Base-by-base conservation (phyloP, 2,797 vertebrate species). In the Trachurus trachurus region DNA sequence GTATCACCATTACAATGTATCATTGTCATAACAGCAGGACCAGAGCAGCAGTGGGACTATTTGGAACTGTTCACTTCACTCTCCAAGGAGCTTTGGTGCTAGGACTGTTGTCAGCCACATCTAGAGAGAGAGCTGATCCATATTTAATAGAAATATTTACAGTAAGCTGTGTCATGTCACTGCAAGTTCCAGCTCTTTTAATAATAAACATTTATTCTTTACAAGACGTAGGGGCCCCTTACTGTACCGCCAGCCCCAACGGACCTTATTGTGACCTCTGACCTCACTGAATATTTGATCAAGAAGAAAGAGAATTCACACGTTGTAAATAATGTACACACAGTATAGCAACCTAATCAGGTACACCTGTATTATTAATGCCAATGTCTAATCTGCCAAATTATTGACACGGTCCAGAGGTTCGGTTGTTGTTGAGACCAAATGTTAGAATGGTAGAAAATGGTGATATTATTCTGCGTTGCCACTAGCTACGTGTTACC, bases 1-100 rank as follows among this genome's bases (percentile, higher is more conserved):
- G 77, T 83, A 89, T 89, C 76, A 75, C 81, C 83, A 87, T 90
- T 87, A 84, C 74, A 76, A 87, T 93, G 69, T 61, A 88, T 93
- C 89, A 91, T 82, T 92, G 90, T 91, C 86, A 81, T 53, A 86
- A 78, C 68, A 50, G 77, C 12, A 2, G 69, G 66, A 84, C 44
- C 47, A 16, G 65, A 74, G 80, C 68, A 76, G 74, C 85, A 47
- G 69, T 0, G 58, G 82, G 83, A 82, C 60, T 50, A 76, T 84
- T 87, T 86, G 74, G 88, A 82, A 76, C 71, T 73, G 69, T 72
- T 86, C 61, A 63, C 54, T 52, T 75, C 0, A n/a, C 61, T 85
- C 83, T 86, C 71, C 5, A 12, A 74, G 82, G 82, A 86, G 53
- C 76, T 42, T n/a, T 57, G 69, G 69, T 31, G 4, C 50, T 37